These are phyloP conservation scores for Spodoptera litura DNA, from an alignment of 1,140 invertebrate species.

Conservation along the genomic window DNA sequence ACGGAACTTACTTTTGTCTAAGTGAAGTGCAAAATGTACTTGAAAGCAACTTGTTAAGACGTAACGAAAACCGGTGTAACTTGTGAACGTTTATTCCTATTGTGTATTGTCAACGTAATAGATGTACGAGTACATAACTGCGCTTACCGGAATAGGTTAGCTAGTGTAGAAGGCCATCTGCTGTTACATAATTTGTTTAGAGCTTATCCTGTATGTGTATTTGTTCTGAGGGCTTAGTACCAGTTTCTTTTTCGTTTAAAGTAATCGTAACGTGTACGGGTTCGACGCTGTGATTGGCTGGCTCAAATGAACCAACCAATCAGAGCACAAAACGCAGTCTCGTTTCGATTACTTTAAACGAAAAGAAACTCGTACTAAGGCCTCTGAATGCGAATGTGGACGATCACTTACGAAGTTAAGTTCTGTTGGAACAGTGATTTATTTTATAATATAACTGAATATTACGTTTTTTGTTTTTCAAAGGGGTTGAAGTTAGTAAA, in stretches of 20 bases:
- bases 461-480: too few species aligned
- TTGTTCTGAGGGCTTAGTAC: too few species aligned
- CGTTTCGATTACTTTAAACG: too few species aligned
- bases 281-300: too few species aligned
- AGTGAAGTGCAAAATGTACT: slow-evolving; percentile 25
- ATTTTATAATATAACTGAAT: not conserved
- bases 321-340: too few species aligned
- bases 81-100: slow-evolving; percentile 22
- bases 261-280: too few species aligned
- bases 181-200: slow-evolving; percentile 16
- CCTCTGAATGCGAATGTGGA: not conserved
- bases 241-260: too few species aligned
- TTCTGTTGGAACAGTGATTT: too few species aligned
- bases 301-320: too few species aligned
- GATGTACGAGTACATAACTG: slow-evolving; percentile 17
- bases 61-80: slow-evolving; percentile 38
- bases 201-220: not conserved
- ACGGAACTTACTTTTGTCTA: slow-evolving; percentile 12
- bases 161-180: slow-evolving; percentile 13
- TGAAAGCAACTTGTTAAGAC: not conserved
- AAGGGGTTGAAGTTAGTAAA: too few species aligned
- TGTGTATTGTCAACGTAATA: slow-evolving; percentile 41
- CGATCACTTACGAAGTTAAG: too few species aligned
- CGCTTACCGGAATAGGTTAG: slow-evolving; percentile 43
- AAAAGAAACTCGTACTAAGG: too few species aligned